Percentiles rank a stretch among this genome's conserved stretches.
Evolutionary conservation across 2,113 vertebrate species (phyloP).

Genomic region (Eidolon helvum): DNA sequence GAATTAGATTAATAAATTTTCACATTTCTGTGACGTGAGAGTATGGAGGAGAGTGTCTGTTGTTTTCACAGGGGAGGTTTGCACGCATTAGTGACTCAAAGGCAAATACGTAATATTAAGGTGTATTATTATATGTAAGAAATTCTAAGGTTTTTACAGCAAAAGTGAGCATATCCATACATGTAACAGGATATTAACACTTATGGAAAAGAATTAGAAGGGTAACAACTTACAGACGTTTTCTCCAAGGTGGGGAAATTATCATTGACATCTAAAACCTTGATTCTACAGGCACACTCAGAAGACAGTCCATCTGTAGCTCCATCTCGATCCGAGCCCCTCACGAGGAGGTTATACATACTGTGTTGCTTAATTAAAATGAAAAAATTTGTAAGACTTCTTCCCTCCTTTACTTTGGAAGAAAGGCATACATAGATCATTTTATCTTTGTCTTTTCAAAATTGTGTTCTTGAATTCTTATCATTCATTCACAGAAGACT

Average conservation of each 20-base stretch:
- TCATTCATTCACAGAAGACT: not conserved
- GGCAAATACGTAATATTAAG: not conserved
- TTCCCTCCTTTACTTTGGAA: not conserved
- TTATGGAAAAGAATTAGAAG: not conserved
- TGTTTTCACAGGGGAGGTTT: not conserved
- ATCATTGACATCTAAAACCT: constrained; percentile 93
- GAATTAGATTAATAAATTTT: not conserved
- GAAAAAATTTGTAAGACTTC: not conserved
- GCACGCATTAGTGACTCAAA: too few species aligned
- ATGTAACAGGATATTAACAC: not conserved
- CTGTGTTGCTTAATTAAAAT: constrained; percentile 84
- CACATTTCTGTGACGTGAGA: not conserved
- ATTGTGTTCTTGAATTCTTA: not conserved
- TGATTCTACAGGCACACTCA: constrained; percentile 85
- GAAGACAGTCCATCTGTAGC: constrained; percentile 80
- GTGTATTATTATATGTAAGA: not conserved
- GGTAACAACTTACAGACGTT: constrained; percentile 84
- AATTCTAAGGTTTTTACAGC: not conserved
- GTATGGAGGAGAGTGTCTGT: not conserved
- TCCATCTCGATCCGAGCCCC: constrained; percentile 88
- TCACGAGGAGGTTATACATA: constrained; percentile 86
- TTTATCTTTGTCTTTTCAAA: not conserved
- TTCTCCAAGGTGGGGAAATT: constrained; percentile 91
- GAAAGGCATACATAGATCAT: not conserved
- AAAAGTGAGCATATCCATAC: not conserved